Evolutionary conservation across 2,113 vertebrate genomes (phyloP).

Genomic region (Scatophagus argus): DNA sequence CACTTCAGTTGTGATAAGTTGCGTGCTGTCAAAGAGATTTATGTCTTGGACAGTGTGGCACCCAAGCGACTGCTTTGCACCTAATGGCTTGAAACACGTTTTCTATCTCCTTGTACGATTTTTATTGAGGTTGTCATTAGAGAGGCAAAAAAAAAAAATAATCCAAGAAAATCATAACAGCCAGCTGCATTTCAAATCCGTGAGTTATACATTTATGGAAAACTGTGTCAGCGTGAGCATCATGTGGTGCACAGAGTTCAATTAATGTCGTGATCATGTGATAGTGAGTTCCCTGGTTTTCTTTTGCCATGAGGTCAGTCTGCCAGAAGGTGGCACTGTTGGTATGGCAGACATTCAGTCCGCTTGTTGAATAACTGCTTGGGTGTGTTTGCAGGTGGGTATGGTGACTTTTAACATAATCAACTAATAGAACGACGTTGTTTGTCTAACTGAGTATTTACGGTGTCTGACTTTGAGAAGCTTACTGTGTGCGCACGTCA

Average conservation of each 20-base stretch:
- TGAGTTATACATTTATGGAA: neutral
- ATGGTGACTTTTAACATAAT: neutral
- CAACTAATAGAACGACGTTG: neutral
- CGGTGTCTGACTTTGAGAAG: neutral
- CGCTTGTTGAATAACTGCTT: constrained; percentile 21
- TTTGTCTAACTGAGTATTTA: constrained; percentile 6
- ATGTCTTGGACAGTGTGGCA: neutral
- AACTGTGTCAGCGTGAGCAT: too few species aligned
- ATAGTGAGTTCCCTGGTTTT: neutral
- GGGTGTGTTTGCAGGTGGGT: constrained; percentile 14
- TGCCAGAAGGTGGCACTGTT: constrained; percentile 61
- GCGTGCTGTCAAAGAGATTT: constrained; percentile 15
- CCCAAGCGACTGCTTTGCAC: neutral
- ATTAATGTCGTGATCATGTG: neutral
- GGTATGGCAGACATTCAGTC: neutral
- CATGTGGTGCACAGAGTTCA: too few species aligned
- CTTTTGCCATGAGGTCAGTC: constrained; percentile 20
- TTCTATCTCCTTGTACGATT: neutral
- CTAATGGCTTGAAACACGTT: constrained; percentile 4
- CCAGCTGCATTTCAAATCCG: neutral
- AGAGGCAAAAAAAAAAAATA: neutral
- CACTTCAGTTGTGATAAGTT: constrained; percentile 12
- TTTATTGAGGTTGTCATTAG: neutral
- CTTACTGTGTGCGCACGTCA: neutral
- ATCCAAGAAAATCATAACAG: neutral